A percentile compares a stretch with the other conserved stretches of the same genome.
Evolutionary conservation across 2,797 vertebrate species (phyloP).

Genomic region (Mionectes olivaceus): DNA sequence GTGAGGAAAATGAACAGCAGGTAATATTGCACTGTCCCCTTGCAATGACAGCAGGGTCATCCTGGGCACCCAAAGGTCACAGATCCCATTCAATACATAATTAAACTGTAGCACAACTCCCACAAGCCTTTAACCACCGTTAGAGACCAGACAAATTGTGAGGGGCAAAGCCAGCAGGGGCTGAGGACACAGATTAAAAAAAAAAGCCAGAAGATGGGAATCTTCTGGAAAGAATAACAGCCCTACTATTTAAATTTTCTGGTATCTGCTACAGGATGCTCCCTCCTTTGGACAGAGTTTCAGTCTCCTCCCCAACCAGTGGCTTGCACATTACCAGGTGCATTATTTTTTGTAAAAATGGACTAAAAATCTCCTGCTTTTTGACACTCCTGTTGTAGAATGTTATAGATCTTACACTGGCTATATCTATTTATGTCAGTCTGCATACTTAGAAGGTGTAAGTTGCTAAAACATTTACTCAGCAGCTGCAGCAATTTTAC

Average conservation of each 20-base stretch:
- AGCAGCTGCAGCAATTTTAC: background rate
- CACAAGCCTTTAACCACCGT: background rate
- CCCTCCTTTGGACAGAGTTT: background rate
- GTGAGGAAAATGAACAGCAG: background rate
- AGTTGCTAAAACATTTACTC: background rate
- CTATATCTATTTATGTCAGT: background rate
- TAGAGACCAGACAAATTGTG: background rate
- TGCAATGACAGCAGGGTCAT: background rate
- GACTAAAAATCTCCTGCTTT: background rate
- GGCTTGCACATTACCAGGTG: rapidly evolving
- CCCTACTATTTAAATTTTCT: background rate
- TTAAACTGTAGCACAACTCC: background rate
- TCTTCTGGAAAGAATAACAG: background rate
- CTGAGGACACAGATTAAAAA: background rate
- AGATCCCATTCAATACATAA: background rate
- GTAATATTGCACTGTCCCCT: background rate
- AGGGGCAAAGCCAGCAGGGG: background rate
- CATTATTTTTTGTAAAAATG: background rate
- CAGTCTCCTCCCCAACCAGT: background rate
- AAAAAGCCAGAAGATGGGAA: background rate
- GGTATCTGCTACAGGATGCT: background rate
- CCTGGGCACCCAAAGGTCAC: background rate
- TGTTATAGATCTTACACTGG: background rate
- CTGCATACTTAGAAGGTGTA: background rate
- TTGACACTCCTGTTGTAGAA: background rate